These are phyloP conservation scores for Reticulitermes lucifugus DNA, from an alignment of 2,888 invertebrate genomes.

Conservation along the genomic window DNA sequence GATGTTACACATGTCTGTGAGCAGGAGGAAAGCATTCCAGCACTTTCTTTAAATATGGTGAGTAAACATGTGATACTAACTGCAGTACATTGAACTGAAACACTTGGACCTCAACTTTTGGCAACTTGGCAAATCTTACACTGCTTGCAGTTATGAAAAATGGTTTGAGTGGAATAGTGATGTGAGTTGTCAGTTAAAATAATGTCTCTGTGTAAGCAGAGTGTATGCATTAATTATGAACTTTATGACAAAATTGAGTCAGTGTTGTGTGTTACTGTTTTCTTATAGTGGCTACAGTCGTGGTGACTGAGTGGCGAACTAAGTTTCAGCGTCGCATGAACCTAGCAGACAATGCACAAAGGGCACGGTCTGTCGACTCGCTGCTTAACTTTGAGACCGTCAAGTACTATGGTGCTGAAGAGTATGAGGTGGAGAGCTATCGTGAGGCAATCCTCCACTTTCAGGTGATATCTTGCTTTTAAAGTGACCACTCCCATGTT, in stretches of 20 bases:
- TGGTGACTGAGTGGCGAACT: constrained; percentile 97
- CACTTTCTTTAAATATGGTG: too few relatives aligned
- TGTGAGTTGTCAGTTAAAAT: too few relatives aligned
- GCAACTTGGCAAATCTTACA: too few relatives aligned
- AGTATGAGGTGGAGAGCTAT: constrained; percentile 90
- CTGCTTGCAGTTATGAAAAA: too few relatives aligned
- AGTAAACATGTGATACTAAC: too few relatives aligned
- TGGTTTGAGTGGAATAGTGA: too few relatives aligned
- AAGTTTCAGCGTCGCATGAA: constrained; percentile 96
- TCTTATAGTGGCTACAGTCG: constrained; percentile 80
- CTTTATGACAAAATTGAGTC: background rate
- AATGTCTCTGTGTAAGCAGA: too few relatives aligned
- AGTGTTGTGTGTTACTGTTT: background rate
- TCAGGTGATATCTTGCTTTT: constrained; percentile 70
- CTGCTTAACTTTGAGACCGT: constrained; percentile 98
- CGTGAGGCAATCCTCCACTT: constrained; percentile 85
- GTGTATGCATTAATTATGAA: too few relatives aligned
- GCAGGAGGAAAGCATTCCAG: too few relatives aligned
- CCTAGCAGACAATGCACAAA: constrained; percentile 90
- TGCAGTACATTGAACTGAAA: too few relatives aligned
- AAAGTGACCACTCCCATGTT: background rate
- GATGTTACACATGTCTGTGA: too few relatives aligned
- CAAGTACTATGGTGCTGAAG: constrained; percentile 96
- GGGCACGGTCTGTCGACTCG: constrained; percentile 94
- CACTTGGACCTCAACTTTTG: too few relatives aligned